Base-by-base conservation (phyloP, 2,113 vertebrate genomes). In the Dissostichus mawsoni region DNA sequence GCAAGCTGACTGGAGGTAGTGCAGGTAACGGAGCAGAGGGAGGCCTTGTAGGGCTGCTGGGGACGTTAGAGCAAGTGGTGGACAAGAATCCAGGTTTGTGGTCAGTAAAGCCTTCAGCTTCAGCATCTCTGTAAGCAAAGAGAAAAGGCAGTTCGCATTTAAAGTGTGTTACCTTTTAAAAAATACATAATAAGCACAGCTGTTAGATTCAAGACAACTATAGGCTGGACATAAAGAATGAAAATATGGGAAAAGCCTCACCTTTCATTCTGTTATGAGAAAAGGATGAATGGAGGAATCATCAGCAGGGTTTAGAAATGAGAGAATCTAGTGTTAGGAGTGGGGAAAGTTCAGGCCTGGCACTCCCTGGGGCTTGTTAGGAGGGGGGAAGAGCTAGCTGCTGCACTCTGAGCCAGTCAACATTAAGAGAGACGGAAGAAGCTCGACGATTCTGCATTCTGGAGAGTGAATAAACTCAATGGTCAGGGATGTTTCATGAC, bases 331-430 rank as follows among this genome's bases (percentile, higher is more conserved):
- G 69, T 67, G 72, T 86, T 83, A 72, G 69, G 51, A 74, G 63
- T 8, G 62, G 55, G 75, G 77, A 76, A 80, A 7, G 71, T 29
- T 93, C 78, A 93, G 84, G 85, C 85, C 10, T 58, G 90, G 80
- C 85, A 86, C 82, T 92, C 84, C 81, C 82, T 81, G 8, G 83
- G 83, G 59, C 85, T 92, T 20, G 76, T 73, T 88, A 89, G 78
- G 78, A 86, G 69, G 74, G 89, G 79, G 76, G 89, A 90, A 92
- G 86, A 81, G 82, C 8, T 25, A 90, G 76, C 0, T 78, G 87
- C 76, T 87, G 82, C 63, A 85, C 44, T 69, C 88, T 70, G 86
- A 92, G 87, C 78, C 90, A 91, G 81, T 89, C 90, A 86, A 77
- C 86, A 69, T 87, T 50, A 82, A 92, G 52, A 82, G 77, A 88